phyloP scores from a whole-genome alignment of 2,113 vertebrate species.

The Trematocara marginatum region DNA sequence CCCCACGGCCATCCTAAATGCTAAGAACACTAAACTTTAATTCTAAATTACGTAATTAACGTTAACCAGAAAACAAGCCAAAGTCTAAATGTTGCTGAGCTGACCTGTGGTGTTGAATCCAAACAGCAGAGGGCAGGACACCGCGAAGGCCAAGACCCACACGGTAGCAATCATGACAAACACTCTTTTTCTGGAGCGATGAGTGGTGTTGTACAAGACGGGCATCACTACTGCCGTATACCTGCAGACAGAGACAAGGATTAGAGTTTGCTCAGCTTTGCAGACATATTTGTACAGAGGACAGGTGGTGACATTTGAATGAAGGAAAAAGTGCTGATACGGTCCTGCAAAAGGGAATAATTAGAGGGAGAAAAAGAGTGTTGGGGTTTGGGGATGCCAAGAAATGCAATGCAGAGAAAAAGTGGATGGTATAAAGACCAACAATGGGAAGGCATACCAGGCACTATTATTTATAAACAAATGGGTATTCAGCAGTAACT shows the following conservation, averaged over 20 bases:
- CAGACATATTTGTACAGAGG: background rate
- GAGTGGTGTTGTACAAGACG: constrained; percentile 84
- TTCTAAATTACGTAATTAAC: background rate
- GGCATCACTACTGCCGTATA: constrained; percentile 94
- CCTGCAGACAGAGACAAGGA: constrained; percentile 60
- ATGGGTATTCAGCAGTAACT: constrained; percentile 45
- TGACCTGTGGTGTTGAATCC: constrained; percentile 96
- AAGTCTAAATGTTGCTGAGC: background rate
- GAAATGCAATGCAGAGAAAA: constrained; percentile 4
- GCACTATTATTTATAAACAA: constrained; percentile 30
- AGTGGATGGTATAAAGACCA: background rate
- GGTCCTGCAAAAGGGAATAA: background rate
- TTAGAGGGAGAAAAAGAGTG: background rate
- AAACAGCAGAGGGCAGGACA: constrained; percentile 91
- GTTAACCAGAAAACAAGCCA: background rate
- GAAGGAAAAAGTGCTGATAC: constrained; percentile 6
- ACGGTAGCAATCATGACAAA: constrained; percentile 84
- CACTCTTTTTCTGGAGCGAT: constrained; percentile 86
- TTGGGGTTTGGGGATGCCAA: background rate
- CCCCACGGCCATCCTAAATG: background rate
- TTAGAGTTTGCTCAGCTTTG: background rate
- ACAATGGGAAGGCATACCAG: constrained; percentile 20
- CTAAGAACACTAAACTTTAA: background rate
- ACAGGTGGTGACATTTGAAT: constrained; percentile 8
- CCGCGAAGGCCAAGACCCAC: constrained; percentile 87